Evolutionary conservation across 2,113 vertebrate species (phyloP).

Genomic region (Dicerorhinus sumatrensis): DNA sequence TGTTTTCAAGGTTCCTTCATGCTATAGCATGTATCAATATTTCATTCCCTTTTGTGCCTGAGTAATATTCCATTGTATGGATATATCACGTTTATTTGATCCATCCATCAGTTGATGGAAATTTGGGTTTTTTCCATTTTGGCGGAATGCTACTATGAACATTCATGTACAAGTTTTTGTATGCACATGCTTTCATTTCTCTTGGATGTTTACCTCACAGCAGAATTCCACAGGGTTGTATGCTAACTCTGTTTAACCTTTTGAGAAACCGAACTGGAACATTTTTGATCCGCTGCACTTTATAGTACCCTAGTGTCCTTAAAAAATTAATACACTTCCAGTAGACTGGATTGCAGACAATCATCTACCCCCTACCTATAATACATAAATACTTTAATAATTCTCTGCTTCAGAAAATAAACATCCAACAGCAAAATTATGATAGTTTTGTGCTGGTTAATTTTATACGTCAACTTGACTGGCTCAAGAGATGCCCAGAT

Average conservation of each 20-base stretch:
- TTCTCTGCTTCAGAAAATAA: neutral
- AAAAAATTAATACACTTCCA: neutral
- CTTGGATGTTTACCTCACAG: neutral
- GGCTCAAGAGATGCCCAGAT: neutral
- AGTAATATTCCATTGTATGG: neutral
- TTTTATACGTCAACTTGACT: neutral
- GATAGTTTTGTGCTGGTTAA: neutral
- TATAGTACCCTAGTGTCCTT: neutral
- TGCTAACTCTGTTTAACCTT: neutral
- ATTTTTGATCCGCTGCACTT: neutral
- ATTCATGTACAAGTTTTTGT: neutral
- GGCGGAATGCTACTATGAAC: neutral
- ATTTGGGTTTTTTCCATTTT: neutral
- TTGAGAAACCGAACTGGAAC: neutral
- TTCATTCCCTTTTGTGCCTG: neutral
- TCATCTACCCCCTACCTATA: neutral
- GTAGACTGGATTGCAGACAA: neutral
- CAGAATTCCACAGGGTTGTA: neutral
- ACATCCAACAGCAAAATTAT: neutral
- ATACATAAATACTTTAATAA: neutral
- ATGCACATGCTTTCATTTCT: neutral
- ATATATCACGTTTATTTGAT: no score
- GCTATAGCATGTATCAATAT: neutral
- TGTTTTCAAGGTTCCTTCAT: no score
- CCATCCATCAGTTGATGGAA: no score